Base-by-base conservation (phyloP, 2,797 vertebrate species). In the Lutjanus argentimaculatus region DNA sequence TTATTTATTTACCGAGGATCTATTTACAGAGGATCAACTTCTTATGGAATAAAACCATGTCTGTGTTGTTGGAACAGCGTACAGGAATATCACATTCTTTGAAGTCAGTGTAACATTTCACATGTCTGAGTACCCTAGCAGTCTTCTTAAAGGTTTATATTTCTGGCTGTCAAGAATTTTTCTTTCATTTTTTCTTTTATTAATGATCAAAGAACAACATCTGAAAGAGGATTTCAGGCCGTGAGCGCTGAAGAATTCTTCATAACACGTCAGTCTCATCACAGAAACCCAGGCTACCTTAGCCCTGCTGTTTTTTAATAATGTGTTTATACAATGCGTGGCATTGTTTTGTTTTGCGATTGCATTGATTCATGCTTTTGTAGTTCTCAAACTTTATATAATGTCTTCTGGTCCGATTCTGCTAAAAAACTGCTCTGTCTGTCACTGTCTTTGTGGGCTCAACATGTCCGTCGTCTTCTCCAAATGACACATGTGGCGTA, bases 131-230 rank as follows among this genome's bases (percentile, higher is more conserved):
- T 78, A 97, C 96, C 94, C 95, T 93, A 16, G 94, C 95, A 13
- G 80, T 89, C 63, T 87, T 71, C 89, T 86, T 96, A 90, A 97
- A 6, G 96, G 95, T 67, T 96, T 97, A 82, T 97, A 97, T 76
- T 85, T 96, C 80, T 97, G 96, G 0, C 96, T 97, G 91, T 98
- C 97, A 2, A 96, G 90, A n/a, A 93, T 95, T 72, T 13, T 89
- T 95, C 87, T 94, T 97, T 76, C 12, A 14, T 30, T 48, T 81
- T 95, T 90, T 95, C 88, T 95, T 97, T 80, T 95, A 96, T 1
- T 96, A 95, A 69, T 97, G 97, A 89, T 96, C 95, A 73, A 98
- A 91, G 56, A 97, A 80, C 12, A 97, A 86, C 21, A 96, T 95
- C 97, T 97, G 77, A 53, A 83, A 87, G 45, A 72, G 85, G 59